phyloP scores from a whole-genome alignment of 2,113 vertebrate genomes.

The Perognathus longimembris region DNA sequence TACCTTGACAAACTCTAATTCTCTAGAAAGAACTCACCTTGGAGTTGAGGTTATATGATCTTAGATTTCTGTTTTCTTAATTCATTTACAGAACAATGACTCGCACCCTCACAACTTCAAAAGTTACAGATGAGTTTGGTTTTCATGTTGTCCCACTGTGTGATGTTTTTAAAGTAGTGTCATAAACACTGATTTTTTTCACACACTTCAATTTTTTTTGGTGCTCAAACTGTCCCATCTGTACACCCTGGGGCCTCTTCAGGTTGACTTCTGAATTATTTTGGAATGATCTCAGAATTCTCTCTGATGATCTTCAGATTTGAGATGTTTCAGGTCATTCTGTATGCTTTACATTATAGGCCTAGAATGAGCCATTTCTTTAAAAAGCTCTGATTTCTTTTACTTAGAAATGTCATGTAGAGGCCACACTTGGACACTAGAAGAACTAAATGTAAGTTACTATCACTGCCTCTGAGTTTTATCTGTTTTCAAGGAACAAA shows the following conservation, averaged over 20 bases:
- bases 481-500: background rate
- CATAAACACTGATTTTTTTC: background rate
- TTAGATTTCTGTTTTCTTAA: background rate
- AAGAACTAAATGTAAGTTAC: background rate
- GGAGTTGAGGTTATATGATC: background rate
- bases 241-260: background rate
- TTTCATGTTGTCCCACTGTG: background rate
- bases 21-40: constrained; percentile 7
- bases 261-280: background rate
- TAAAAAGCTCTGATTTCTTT: background rate
- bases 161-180: background rate
- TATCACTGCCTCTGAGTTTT: background rate
- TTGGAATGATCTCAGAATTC: background rate
- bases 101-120: background rate
- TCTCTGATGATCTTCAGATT: background rate
- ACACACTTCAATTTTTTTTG: background rate
- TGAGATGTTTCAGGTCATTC: background rate
- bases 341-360: background rate
- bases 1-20: constrained; percentile 20
- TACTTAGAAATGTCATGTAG: background rate
- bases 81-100: background rate
- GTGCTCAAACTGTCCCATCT: background rate
- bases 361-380: background rate
- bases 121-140: background rate
- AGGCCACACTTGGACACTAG: background rate